Evolutionary conservation across 2,888 invertebrate species (phyloP).

Genomic region (Hirtodrosophila cameraria): DNA sequence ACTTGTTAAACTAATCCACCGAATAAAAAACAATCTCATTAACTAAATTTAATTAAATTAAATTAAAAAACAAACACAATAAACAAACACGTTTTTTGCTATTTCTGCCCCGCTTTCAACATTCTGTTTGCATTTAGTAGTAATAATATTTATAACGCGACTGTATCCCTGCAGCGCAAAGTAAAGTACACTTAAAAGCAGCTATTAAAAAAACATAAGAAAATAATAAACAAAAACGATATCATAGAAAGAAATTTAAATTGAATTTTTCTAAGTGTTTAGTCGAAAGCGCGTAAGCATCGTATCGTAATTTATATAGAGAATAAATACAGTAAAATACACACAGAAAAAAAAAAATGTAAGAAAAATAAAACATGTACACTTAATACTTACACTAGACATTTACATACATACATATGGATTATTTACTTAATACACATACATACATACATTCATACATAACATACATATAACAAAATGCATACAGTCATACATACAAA

Average conservation of each 20-base stretch:
- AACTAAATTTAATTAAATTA: constrained; percentile 66
- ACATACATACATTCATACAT: constrained; percentile 24
- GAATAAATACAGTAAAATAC: constrained; percentile 35
- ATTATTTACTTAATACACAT: constrained; percentile 45
- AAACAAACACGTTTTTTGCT: constrained; percentile 40
- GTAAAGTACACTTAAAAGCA: constrained; percentile 53
- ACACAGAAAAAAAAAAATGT: constrained; percentile 30
- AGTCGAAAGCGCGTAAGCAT: constrained; percentile 55
- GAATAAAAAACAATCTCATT: constrained; percentile 78
- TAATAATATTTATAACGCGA: constrained; percentile 59
- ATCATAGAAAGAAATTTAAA: constrained; percentile 70
- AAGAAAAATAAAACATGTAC: constrained; percentile 43
- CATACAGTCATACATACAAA: constrained; percentile 32
- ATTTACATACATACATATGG: constrained; percentile 37
- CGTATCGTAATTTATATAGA: constrained; percentile 51
- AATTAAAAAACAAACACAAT: constrained; percentile 38
- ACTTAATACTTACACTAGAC: constrained; percentile 23
- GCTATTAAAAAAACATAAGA: constrained; percentile 25
- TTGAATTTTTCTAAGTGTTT: constrained; percentile 73
- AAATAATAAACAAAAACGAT: constrained; percentile 18
- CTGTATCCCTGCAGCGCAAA: constrained; percentile 54
- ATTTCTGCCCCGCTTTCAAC: constrained; percentile 61
- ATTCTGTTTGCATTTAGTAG: constrained; percentile 53
- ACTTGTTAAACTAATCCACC: constrained; percentile 80
- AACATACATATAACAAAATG: constrained; percentile 28